Percentiles rank a stretch among this genome's conserved stretches.
Conservation (phyloP, 1,140 invertebrate genomes). For the Apocrypta bakeri region DNA sequence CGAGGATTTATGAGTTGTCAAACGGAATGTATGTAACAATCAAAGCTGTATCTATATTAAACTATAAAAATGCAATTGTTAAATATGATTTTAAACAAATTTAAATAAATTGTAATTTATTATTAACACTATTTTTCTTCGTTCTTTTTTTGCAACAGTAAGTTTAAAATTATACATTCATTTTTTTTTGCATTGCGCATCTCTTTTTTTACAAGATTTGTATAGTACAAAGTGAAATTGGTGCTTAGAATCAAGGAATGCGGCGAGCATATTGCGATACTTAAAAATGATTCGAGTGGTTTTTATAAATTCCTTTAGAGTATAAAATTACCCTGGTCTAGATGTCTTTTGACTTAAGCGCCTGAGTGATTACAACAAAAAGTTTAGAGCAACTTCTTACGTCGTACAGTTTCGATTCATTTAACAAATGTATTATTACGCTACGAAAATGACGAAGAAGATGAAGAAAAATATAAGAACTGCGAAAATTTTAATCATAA, state of each 20-base stretch:
- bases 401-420: background rate
- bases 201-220: slow-evolving; percentile 41
- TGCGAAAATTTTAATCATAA: slow-evolving; percentile 99
- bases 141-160: slow-evolving; percentile 32
- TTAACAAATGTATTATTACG: slow-evolving; percentile 72
- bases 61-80: slow-evolving; percentile 66
- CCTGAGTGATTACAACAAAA: slow-evolving; percentile 31
- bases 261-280: slow-evolving; percentile 27
- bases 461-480: slow-evolving; percentile 99
- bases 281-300: slow-evolving; percentile 30
- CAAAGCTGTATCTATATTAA: slow-evolving; percentile 53
- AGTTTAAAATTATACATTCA: slow-evolving; percentile 60
- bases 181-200: slow-evolving; percentile 46
- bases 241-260: slow-evolving; percentile 50
- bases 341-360: slow-evolving; percentile 17
- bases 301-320: slow-evolving; percentile 16
- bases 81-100: slow-evolving; percentile 63
- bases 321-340: slow-evolving; percentile 31
- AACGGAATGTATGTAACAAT: slow-evolving; percentile 44
- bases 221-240: slow-evolving; percentile 46
- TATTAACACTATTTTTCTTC: slow-evolving; percentile 48
- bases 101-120: slow-evolving; percentile 68
- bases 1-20: slow-evolving; percentile 34
- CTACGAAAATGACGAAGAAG: slow-evolving; percentile 97
- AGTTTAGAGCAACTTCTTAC: background rate